phyloP scores from a whole-genome alignment of 2,113 vertebrate species.

The Microcebus lehilahytsara region DNA sequence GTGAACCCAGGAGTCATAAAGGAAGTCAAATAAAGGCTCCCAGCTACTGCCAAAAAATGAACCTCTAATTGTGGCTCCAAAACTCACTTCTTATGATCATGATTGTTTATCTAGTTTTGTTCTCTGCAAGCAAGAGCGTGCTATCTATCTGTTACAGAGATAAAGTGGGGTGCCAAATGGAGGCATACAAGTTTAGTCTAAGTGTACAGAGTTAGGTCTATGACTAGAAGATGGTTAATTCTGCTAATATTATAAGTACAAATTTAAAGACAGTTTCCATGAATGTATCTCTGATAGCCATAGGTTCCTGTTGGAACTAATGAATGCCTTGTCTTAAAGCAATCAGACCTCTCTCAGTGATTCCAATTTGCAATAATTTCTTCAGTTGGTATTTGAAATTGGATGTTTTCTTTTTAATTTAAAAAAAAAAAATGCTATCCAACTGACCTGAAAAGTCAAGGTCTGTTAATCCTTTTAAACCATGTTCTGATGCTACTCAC shows the following conservation, averaged over 20 bases:
- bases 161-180: not conserved
- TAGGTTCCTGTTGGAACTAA: not conserved
- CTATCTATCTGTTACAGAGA: not conserved
- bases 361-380: not conserved
- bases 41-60: not conserved
- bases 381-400: not conserved
- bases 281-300: not conserved
- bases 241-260: not conserved
- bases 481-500: not conserved
- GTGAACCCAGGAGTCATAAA: not conserved
- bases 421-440: conserved; percentile 9
- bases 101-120: not conserved
- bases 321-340: not conserved
- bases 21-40: not conserved
- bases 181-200: not conserved
- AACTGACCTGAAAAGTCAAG: not conserved
- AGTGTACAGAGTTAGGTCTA: not conserved
- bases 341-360: not conserved
- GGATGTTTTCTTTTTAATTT: conserved; percentile 18
- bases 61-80: not conserved
- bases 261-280: conserved; percentile 18
- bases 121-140: not conserved
- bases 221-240: not conserved
- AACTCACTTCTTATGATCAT: not conserved
- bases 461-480: not conserved